Percentiles rank a stretch among this genome's conserved stretches.
Evolutionary conservation across 2,113 vertebrate species (phyloP).

Genomic region (Zapus hudsonius): DNA sequence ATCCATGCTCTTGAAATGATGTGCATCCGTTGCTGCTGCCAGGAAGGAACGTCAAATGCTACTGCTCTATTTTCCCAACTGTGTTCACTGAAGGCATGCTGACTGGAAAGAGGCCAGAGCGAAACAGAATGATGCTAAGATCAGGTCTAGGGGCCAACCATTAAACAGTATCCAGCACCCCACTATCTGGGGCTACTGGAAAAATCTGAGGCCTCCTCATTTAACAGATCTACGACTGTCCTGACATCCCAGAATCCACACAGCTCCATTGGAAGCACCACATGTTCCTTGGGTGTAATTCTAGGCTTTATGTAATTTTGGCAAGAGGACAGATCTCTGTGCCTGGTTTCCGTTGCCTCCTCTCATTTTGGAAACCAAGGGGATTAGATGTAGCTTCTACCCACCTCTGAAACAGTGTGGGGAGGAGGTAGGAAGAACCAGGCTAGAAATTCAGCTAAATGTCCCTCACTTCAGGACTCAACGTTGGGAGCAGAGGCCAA

Average conservation of each 20-base stretch:
- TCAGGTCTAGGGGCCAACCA: neutral
- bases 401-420: neutral
- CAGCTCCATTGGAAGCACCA: neutral
- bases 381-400: neutral
- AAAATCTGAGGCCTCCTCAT: neutral
- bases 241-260: neutral
- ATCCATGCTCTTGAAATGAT: neutral
- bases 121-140: neutral
- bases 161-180: neutral
- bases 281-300: neutral
- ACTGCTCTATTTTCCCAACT: neutral
- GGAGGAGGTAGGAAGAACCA: neutral
- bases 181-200: neutral
- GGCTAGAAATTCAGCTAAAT: neutral
- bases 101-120: neutral
- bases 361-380: conserved; percentile 3
- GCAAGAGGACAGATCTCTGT: neutral
- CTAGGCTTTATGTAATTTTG: neutral
- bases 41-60: neutral
- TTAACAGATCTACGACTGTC: neutral
- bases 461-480: neutral
- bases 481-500: neutral
- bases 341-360: neutral
- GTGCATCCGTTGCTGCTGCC: fast-evolving
- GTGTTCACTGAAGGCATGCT: neutral